Percentiles rank a stretch among this genome's conserved stretches.
These are phyloP conservation scores for Steinernema carpocapsae DNA, from an alignment of 2,888 invertebrate genomes.

Conservation along the genomic window DNA sequence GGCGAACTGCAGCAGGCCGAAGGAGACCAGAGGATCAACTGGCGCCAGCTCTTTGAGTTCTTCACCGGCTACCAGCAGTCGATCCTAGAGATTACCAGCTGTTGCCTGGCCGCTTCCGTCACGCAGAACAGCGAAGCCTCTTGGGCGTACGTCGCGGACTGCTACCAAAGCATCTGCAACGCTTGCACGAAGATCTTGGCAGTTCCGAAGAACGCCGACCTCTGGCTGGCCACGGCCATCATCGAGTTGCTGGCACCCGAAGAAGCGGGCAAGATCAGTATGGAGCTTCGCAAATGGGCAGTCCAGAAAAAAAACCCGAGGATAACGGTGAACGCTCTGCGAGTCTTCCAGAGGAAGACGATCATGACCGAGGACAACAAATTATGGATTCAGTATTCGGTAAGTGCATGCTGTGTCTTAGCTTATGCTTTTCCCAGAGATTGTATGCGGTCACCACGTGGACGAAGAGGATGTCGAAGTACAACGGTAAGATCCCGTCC, in stretches of 20 bases:
- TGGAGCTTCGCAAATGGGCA: not conserved
- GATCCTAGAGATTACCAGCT: not conserved
- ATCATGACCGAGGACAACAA: not conserved
- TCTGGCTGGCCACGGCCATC: not conserved
- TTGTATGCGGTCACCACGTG: not conserved
- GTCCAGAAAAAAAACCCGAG: not conserved
- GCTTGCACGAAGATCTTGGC: conserved; percentile 9
- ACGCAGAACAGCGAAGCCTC: no score
- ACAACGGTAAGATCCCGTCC: not conserved
- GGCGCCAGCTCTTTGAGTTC: not conserved
- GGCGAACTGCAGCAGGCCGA: not conserved
- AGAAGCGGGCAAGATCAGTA: not conserved
- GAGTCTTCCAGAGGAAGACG: not conserved
- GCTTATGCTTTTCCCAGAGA: not conserved
- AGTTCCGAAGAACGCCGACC: not conserved
- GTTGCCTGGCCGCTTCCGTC: not conserved
- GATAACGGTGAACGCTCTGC: not conserved
- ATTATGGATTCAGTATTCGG: not conserved
- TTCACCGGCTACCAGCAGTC: not conserved
- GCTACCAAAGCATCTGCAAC: not conserved
- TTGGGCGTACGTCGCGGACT: not conserved
- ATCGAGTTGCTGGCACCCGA: not conserved
- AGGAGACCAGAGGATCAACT: not conserved
- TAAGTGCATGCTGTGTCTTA: no score
- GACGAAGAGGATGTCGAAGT: conserved; percentile 3